Base-by-base conservation (phyloP, 2,113 vertebrate genomes). In the Gallinago jamesoni region DNA sequence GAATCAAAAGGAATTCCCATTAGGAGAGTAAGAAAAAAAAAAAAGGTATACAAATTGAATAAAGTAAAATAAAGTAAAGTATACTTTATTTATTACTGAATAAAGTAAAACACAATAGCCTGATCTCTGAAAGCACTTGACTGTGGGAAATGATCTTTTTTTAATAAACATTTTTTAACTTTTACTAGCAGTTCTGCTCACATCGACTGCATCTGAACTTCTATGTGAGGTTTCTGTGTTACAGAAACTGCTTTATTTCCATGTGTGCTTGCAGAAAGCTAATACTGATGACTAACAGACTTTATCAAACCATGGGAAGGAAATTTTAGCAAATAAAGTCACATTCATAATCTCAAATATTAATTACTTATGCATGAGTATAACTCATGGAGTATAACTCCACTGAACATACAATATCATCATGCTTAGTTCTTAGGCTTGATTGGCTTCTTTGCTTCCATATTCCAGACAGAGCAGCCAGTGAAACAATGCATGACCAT, bases 351-450 rank as follows among this genome's bases (percentile, higher is more conserved):
- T 30, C 15, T 31, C 27, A 60, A 89, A 84, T 48, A 66, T 2
- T 30, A 23, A 48, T 64, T 89, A 45, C 67, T 67, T 90, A 2
- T 47, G 4, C 20, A 31, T 0, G 1, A 4, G 27, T 45, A 37
- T 37, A 37, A 37, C 35, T 37, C 35, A 37, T 37, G 35, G 35
- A 37, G 35, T 37, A 37, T 37, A 37, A 37, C 15, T 86, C 21
- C 9, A 16, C 16, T 56, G 56, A 23, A 27, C 1, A 0, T 52
- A 35, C 2, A 18, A 13, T 30, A n/a, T 17, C 76, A 6, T n/a
- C 31, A 50, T 12, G 11, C 6, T 63, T 14, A 39, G 5, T 31
- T 64, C 75, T 72, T 23, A 70, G 33, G 6, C 1, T 62, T 68
- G 31, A 43, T 12, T 79, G 12, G 1, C 7, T 14, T 47, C 69